phyloP scores from a whole-genome alignment of 2,797 vertebrate genomes.

The Brachyalestes nurse region DNA sequence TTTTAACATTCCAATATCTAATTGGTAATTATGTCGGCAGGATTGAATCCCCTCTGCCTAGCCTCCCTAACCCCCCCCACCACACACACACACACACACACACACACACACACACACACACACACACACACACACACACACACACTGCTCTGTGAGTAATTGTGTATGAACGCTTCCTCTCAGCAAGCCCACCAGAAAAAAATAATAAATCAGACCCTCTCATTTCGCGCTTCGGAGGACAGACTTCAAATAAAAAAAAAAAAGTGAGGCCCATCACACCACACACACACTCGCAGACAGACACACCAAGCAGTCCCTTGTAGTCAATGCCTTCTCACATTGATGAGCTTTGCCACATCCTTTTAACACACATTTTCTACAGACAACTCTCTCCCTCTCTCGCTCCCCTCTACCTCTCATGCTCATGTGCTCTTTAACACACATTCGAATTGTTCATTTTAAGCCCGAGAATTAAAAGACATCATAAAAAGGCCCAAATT shows the following conservation, averaged over 20 bases:
- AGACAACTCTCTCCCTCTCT: constrained; percentile 20
- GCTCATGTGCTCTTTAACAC: constrained; percentile 32
- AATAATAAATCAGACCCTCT: constrained; percentile 87
- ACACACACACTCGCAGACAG: constrained; percentile 27
- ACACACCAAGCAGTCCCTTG: constrained; percentile 27
- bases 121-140: constrained; percentile 42
- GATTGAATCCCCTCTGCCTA: constrained; percentile 76
- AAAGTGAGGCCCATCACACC: constrained; percentile 58
- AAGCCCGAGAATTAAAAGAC: neutral
- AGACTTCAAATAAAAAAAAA: constrained; percentile 81
- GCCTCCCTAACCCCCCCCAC: constrained; percentile 48
- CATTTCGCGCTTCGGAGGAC: constrained; percentile 86
- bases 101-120: constrained; percentile 17
- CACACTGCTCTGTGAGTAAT: constrained; percentile 74
- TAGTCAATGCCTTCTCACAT: constrained; percentile 11
- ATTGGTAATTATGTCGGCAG: constrained; percentile 85
- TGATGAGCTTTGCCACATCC: neutral
- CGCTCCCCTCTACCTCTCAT: constrained; percentile 23
- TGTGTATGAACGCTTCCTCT: constrained; percentile 85
- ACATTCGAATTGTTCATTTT: constrained; percentile 30
- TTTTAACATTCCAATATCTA: constrained; percentile 85
- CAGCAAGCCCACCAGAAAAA: constrained; percentile 80
- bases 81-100: constrained; percentile 15
- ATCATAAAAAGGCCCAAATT: neutral
- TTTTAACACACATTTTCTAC: constrained; percentile 41